A percentile compares a stretch with the other conserved stretches of the same genome.
Conservation (phyloP, 2,113 vertebrate species). For the Corythornis vintsioides region DNA sequence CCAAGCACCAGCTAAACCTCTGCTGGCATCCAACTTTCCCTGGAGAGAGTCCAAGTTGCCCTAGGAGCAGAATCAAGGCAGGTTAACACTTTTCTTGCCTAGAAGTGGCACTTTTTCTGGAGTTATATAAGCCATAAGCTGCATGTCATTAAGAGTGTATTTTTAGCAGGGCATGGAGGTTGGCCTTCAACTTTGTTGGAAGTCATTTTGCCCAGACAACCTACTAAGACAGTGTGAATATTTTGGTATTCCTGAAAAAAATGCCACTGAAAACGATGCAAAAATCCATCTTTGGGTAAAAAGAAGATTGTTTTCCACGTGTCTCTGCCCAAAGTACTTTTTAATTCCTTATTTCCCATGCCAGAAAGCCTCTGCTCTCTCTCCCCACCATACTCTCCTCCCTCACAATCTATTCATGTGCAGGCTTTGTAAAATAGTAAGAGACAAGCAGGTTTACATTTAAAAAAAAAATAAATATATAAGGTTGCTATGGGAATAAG, state of each 20-base stretch:
- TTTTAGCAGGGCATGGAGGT: background rate
- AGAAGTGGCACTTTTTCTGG: background rate
- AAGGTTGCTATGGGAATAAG: conserved; percentile 45
- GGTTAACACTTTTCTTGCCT: background rate
- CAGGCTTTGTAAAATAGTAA: conserved; percentile 5
- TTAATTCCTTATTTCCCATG: background rate
- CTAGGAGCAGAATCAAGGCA: fast-evolving
- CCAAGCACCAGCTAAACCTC: background rate
- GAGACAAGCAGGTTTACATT: conserved; percentile 42
- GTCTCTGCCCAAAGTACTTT: background rate
- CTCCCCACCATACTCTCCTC: background rate
- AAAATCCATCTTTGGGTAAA: background rate
- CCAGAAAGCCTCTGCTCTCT: background rate
- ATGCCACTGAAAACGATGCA: fast-evolving
- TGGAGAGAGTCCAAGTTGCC: background rate
- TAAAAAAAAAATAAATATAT: background rate
- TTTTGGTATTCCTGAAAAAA: background rate
- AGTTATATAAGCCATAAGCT: fast-evolving
- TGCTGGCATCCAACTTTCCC: background rate
- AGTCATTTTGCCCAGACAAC: background rate
- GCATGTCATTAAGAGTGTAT: background rate
- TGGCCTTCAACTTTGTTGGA: background rate
- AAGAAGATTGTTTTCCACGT: background rate
- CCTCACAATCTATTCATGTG: background rate
- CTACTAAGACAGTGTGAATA: background rate